Evolutionary conservation across 2,888 invertebrate genomes (phyloP).

Genomic region (Conistra vaccinii): DNA sequence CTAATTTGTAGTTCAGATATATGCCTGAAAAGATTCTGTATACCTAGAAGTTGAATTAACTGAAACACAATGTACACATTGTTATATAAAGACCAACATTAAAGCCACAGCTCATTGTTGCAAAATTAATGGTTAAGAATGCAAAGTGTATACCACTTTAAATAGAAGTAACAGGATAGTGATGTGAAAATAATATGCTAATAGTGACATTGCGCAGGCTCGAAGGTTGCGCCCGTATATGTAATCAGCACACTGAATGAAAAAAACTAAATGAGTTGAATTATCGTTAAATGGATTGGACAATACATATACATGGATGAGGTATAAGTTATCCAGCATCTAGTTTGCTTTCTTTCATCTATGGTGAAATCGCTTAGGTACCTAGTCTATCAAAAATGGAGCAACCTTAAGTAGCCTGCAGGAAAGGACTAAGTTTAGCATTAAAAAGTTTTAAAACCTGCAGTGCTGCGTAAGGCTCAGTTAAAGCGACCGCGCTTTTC

Average conservation of each 20-base stretch:
- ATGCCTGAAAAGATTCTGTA: constrained; percentile 5
- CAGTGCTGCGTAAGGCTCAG: not conserved
- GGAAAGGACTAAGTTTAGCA: not conserved
- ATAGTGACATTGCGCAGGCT: constrained; percentile 54
- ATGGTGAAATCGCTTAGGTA: not conserved
- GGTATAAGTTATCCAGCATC: not conserved
- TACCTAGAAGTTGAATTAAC: constrained; percentile 29
- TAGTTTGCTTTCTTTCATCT: not conserved
- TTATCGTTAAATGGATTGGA: constrained; percentile 32
- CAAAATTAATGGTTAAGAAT: constrained; percentile 49
- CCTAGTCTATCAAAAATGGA: not conserved
- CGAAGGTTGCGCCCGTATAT: constrained; percentile 65
- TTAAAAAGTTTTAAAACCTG: not conserved
- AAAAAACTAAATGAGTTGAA: constrained; percentile 41
- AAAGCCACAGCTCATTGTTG: constrained; percentile 33
- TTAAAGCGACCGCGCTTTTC: not conserved
- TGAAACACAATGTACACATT: constrained; percentile 45
- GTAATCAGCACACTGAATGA: constrained; percentile 35
- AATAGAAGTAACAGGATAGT: constrained; percentile 56
- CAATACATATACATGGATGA: not conserved
- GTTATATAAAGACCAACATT: constrained; percentile 47
- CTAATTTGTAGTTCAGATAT: constrained; percentile 9
- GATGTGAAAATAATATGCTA: constrained; percentile 60
- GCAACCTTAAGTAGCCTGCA: not conserved
- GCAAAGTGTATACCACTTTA: constrained; percentile 33